Conservation (phyloP, 1,140 invertebrate genomes). For the Diabrotica virgifera region DNA sequence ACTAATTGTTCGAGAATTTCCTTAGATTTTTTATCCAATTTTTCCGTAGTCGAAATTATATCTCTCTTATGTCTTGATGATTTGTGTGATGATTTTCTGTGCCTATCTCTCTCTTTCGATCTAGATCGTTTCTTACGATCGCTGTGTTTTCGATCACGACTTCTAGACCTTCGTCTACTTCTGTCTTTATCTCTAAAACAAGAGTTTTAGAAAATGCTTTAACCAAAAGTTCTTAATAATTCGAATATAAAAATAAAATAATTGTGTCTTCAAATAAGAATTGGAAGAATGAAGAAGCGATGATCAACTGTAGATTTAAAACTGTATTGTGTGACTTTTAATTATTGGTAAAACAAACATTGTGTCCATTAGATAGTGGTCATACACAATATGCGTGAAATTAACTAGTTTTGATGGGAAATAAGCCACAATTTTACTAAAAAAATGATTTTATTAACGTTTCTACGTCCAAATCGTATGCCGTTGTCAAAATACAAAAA, state of each 20-base stretch:
- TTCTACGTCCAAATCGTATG: no score
- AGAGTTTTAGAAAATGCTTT: background rate
- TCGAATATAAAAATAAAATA: no score
- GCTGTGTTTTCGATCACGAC: conserved; percentile 35
- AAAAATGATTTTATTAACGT: no score
- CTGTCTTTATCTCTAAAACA: conserved; percentile 20
- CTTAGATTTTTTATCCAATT: conserved; percentile 45
- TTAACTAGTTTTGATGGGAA: no score
- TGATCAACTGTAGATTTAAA: no score
- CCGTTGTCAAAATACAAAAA: no score
- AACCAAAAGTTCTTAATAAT: background rate
- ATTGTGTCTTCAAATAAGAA: no score
- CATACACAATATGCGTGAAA: no score
- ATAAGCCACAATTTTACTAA: no score
- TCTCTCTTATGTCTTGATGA: conserved; percentile 47
- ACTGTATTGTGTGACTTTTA: no score
- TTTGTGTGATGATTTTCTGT: conserved; percentile 45
- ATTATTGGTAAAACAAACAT: no score
- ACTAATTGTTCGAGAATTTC: conserved; percentile 48
- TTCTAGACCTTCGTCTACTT: conserved; percentile 34
- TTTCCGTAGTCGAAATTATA: conserved; percentile 38
- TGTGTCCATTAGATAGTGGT: no score
- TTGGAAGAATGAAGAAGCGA: background rate
- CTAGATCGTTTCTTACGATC: conserved; percentile 34
- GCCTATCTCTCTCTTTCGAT: conserved; percentile 30